A percentile compares a stretch with the other conserved stretches of the same genome.
phyloP scores from a whole-genome alignment of 1,140 invertebrate species.

The Cataglyphis hispanica region DNA sequence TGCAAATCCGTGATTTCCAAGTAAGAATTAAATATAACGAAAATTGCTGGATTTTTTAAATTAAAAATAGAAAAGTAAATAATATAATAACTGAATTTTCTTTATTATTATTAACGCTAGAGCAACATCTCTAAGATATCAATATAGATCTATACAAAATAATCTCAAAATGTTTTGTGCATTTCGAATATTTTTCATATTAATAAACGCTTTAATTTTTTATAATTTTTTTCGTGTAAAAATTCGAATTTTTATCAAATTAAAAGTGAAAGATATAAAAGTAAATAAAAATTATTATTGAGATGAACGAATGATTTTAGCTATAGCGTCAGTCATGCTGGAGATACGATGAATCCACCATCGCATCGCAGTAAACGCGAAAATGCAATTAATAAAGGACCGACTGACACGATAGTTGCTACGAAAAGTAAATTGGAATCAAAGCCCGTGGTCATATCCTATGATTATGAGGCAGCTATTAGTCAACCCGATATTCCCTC shows the following conservation, averaged over 20 bases:
- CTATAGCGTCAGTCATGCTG: constrained; percentile 63
- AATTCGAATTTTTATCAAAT: constrained; percentile 3
- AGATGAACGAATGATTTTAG: constrained; percentile 37
- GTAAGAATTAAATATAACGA: constrained; percentile 40
- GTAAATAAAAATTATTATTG: background rate
- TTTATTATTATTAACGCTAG: background rate
- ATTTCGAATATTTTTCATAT: background rate
- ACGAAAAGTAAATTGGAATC: constrained; percentile 17
- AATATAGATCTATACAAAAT: background rate
- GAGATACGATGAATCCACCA: constrained; percentile 64
- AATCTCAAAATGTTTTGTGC: background rate
- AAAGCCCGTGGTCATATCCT: constrained; percentile 15
- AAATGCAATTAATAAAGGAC: constrained; percentile 26
- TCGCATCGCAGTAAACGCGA: constrained; percentile 52
- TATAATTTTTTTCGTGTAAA: background rate
- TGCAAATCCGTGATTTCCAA: constrained; percentile 23
- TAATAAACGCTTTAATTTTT: background rate
- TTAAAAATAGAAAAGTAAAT: background rate
- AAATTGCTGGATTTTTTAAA: background rate
- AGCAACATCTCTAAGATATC: background rate
- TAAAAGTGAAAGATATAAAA: no score
- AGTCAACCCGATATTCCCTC: constrained; percentile 67
- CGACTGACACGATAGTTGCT: background rate
- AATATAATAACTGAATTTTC: background rate
- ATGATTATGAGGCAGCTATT: constrained; percentile 70